These are phyloP conservation scores for Mus spretus DNA, from an alignment of 2,797 vertebrate genomes.

Conservation along the genomic window DNA sequence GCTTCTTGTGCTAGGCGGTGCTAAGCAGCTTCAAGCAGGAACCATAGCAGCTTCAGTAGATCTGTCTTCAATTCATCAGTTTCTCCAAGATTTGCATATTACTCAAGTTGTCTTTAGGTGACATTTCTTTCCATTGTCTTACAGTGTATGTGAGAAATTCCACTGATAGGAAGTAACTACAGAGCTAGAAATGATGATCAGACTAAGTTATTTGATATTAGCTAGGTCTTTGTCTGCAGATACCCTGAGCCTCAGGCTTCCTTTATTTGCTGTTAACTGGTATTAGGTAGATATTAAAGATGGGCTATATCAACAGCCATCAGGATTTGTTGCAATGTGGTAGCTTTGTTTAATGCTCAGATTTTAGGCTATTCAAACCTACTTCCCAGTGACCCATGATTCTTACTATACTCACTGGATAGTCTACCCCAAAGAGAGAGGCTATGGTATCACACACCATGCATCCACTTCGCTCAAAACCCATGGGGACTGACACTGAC, in stretches of 20 bases:
- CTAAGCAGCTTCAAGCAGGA: not conserved
- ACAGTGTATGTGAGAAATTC: not conserved
- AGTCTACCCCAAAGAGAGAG: not conserved
- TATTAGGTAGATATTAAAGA: not conserved
- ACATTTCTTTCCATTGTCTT: constrained; percentile 5
- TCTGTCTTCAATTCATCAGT: not conserved
- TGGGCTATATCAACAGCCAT: not conserved
- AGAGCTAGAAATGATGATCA: not conserved
- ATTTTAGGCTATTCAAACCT: not conserved
- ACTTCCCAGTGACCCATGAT: not conserved
- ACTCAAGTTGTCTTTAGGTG: not conserved
- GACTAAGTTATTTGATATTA: not conserved
- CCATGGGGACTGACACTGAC: constrained; percentile 54
- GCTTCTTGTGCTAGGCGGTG: too few relatives aligned
- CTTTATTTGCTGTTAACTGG: not conserved
- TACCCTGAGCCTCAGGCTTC: not conserved
- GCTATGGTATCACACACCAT: not conserved
- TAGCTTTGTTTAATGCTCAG: not conserved
- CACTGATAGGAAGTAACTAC: not conserved
- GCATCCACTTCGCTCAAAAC: not conserved
- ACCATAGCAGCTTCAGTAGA: not conserved
- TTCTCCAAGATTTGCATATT: not conserved
- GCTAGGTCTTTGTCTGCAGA: not conserved
- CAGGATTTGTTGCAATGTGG: not conserved
- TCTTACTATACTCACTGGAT: not conserved